Base-by-base conservation (phyloP, 2,888 invertebrate species). In the Brachypalpus laphriformis region DNA sequence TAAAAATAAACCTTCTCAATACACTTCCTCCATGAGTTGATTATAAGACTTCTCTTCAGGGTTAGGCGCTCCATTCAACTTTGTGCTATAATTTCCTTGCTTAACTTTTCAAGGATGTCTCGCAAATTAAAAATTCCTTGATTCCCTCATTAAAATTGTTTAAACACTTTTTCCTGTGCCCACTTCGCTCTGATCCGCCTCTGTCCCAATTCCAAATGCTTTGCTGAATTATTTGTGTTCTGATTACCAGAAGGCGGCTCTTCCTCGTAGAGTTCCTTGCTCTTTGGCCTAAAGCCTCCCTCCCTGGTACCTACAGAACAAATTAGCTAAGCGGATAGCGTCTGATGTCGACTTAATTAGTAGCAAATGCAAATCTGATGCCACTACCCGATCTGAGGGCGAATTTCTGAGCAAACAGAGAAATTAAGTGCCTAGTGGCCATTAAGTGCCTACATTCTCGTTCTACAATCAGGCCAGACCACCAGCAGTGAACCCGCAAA, bases 331-430 rank as follows among this genome's bases (percentile, higher is more conserved):
- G 18, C 18, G 40, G 16, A 51, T 54, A 54, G 4, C 54, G 37
- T 68, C 42, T 68, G 54, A 72, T 51, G 72, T 63, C 42, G 40
- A 42, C 72, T 42, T 54, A 74, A 74, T 63, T 74, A 63, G 71
- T 40, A 18, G 40, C 25, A 51, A 37, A 20, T 25, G 25, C 66
- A 40, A 49, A 59, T 68, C 40, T 9, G 11, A 28, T 22, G 66
- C 16, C 14, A 31, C 8, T 28, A 65, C 14, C 14, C 16, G 11
- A 42, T n/a, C n/a, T 37, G 22, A 51, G 25, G 54, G n/a, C 22
- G 65, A 65, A 49, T 2, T 4, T 34, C 49, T 37, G 8, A 54
- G 20, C 42, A 54, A 56, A 54, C 7, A 66, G 20, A 66, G 20
- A 49, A 45, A 63, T 47, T 47, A 5, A 45, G 63, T 31, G 34